Conservation (phyloP, 2,113 vertebrate genomes). For the Mustela nigripes region DNA sequence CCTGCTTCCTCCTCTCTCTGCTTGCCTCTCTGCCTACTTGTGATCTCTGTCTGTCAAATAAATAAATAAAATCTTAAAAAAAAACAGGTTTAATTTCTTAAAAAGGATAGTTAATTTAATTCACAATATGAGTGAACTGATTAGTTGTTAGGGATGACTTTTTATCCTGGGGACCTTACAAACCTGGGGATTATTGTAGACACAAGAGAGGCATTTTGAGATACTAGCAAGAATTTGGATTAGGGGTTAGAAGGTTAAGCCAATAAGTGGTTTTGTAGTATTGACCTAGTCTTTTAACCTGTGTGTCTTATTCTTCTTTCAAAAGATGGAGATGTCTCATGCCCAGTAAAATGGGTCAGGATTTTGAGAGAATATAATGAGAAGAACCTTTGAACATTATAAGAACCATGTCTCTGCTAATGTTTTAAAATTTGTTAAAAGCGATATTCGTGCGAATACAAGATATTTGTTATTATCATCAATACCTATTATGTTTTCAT, state of each 20-base stretch:
- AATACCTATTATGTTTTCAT: not conserved
- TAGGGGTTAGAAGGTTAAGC: not conserved
- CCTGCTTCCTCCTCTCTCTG: too few relatives aligned
- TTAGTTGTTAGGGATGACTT: not conserved
- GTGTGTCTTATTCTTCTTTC: not conserved
- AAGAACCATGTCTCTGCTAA: not conserved
- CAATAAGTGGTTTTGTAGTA: not conserved
- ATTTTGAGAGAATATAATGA: constrained; percentile 6
- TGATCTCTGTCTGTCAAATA: too few relatives aligned
- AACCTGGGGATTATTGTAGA: not conserved
- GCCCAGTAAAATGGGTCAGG: not conserved
- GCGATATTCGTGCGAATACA: not conserved
- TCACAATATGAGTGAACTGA: not conserved
- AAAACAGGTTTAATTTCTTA: not conserved
- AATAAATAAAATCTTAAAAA: too few relatives aligned
- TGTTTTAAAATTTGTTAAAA: not conserved
- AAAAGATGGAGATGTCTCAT: not conserved
- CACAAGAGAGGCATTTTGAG: not conserved
- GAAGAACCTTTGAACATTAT: not conserved
- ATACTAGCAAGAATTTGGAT: not conserved
- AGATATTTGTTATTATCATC: not conserved
- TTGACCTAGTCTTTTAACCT: not conserved
- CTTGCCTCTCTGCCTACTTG: too few relatives aligned
- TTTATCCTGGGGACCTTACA: not conserved
- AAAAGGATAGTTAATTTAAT: not conserved